Evolutionary conservation across 1,140 invertebrate species (phyloP).

Genomic region (Camponotus vicinus): DNA sequence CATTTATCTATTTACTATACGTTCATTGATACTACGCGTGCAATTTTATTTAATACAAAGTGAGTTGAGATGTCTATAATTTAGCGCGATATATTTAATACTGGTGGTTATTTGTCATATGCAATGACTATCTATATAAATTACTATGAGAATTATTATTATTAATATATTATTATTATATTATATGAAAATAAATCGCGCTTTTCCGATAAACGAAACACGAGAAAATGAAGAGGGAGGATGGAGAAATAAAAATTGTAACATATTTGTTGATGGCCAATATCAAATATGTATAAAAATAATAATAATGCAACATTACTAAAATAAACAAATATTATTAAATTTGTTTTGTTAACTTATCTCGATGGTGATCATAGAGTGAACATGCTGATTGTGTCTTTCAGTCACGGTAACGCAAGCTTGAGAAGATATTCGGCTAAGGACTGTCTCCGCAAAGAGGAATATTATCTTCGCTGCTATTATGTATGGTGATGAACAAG

Average conservation of each 20-base stretch:
- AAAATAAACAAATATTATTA: conserved; percentile 80
- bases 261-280: conserved; percentile 82
- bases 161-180: conserved; percentile 76
- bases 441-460: no score
- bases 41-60: conserved; percentile 42
- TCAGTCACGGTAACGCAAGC: no score
- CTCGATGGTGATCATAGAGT: background rate
- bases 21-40: background rate
- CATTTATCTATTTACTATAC: background rate
- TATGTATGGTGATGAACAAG: no score
- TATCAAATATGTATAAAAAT: conserved; percentile 81
- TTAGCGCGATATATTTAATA: conserved; percentile 69
- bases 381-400: background rate
- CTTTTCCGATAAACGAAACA: conserved; percentile 70
- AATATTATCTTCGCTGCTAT: no score
- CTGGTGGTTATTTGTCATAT: conserved; percentile 66
- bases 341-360: conserved; percentile 31
- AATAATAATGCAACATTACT: conserved; percentile 79
- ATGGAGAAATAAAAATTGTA: conserved; percentile 74
- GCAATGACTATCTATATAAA: conserved; percentile 65
- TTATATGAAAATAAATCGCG: conserved; percentile 74
- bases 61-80: conserved; percentile 65
- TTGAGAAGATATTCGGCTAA: no score
- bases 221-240: conserved; percentile 42
- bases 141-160: conserved; percentile 75